Conservation (phyloP, 2,888 invertebrate species). For the Ceramica pisi region DNA sequence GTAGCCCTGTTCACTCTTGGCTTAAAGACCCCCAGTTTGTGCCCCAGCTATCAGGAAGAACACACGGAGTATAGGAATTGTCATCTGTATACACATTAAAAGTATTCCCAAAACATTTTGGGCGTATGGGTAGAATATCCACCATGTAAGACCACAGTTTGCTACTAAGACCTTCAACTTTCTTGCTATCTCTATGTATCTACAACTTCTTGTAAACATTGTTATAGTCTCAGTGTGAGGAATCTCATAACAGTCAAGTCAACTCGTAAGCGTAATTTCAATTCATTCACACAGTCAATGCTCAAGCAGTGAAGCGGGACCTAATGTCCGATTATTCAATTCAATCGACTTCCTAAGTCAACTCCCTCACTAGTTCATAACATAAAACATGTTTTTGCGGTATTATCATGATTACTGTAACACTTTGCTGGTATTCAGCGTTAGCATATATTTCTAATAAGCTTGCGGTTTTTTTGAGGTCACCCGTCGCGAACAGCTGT, state of each 20-base stretch:
- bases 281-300: background rate
- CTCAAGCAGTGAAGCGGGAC: slow-evolving; percentile 18
- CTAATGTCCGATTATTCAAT: slow-evolving; percentile 36
- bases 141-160: background rate
- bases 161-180: background rate
- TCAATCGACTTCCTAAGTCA: slow-evolving; percentile 24
- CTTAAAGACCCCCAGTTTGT: no score
- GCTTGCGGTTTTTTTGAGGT: slow-evolving; percentile 66
- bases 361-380: slow-evolving; percentile 55
- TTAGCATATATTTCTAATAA: slow-evolving; percentile 65
- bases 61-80: no score
- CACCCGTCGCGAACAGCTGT: slow-evolving; percentile 50
- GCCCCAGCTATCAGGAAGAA: no score
- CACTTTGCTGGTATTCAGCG: slow-evolving; percentile 48
- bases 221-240: background rate
- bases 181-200: background rate
- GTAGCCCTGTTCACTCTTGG: no score
- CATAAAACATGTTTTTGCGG: slow-evolving; percentile 61
- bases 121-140: no score
- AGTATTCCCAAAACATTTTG: no score
- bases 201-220: no score
- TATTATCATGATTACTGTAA: slow-evolving; percentile 68
- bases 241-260: background rate
- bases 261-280: background rate
- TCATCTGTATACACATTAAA: no score